Conservation (phyloP, 1,140 invertebrate genomes). For the Phenacoccus solenopsis region DNA sequence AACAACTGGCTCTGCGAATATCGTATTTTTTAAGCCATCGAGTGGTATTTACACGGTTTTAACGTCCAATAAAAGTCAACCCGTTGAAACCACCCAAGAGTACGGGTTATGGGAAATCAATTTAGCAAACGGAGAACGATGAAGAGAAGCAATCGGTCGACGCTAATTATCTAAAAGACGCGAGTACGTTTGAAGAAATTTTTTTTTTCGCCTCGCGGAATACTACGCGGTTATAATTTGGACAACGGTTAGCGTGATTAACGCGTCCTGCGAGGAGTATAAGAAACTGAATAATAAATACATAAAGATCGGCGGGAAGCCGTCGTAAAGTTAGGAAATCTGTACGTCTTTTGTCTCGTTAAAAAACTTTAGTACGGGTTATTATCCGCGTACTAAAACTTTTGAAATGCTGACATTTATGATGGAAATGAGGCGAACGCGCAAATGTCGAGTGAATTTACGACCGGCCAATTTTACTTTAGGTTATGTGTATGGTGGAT, state of each 20-base stretch:
- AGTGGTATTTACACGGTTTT: no score
- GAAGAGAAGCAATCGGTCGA: no score
- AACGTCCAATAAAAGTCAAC: no score
- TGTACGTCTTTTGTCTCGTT: slow-evolving; percentile 1
- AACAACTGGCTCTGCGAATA: no score
- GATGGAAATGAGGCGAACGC: not conserved
- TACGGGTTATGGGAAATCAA: no score
- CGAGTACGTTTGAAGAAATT: no score
- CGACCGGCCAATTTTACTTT: not conserved
- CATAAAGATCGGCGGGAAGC: slow-evolving; percentile 1
- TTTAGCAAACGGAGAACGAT: no score
- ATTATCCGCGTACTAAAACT: slow-evolving; percentile 4
- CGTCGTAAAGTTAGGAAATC: slow-evolving; percentile 3
- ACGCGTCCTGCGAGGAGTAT: not conserved
- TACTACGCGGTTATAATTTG: not conserved
- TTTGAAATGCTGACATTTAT: slow-evolving; percentile 8
- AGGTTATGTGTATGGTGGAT: not conserved
- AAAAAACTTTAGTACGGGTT: not conserved
- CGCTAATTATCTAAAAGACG: no score
- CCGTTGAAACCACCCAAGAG: no score
- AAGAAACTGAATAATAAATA: slow-evolving; percentile 8
- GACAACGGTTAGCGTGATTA: not conserved
- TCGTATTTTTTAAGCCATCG: no score
- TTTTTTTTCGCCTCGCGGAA: no score
- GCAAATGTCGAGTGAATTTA: not conserved